Base-by-base conservation (phyloP, 2,113 vertebrate genomes). In the Zapus hudsonius region DNA sequence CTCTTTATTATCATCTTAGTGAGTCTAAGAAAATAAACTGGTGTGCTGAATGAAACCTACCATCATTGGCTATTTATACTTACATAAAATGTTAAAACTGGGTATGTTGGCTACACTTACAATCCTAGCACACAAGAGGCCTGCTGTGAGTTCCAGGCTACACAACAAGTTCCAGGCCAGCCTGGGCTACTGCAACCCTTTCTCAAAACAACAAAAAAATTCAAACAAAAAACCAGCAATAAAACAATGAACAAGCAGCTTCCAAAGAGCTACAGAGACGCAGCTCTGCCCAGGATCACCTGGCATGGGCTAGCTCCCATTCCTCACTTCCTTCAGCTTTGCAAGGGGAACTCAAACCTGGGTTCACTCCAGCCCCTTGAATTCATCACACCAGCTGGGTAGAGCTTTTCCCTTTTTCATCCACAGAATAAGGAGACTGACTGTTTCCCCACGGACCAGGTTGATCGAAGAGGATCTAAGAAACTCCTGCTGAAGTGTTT, bases 21-120 rank as follows among this genome's bases (percentile, higher is more conserved):
- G 55, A 92, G 42, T 66, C 55, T 80, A 70, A 85, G 40, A 91
- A 75, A n/a, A n/a, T 63, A 57, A 78, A 82, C 52, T 23, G 15
- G 29, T 16, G n/a, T 74, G 6, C 64, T 88, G 38, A 92, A 72
- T 90, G 57, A 92, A 74, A 72, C 42, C 29, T 40, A 27, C 63
- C n/a, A 19, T 20, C 13, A 67, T 73, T 79, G 70, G 61, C 66
- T 36, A 31, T 25, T 92, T 38, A 72, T 31, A 36, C 55, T 84
- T 84, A 81, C 42, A 75, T 59, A 36, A n/a, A n/a, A 79, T 27
- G n/a, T n/a, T 59, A n/a, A 59, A 27, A 79, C 52, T 36, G 12
- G 76, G 22, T 25, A 11, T 79, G 52, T 38, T 8, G n/a, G 23
- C 23, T 22, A 59, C 12, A 79, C 52, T n/a, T 59, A 23, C 5